These are phyloP conservation scores for Epizoanthus fatuus DNA, from an alignment of 92 coral and sea anemone species.

Conservation along the genomic window DNA sequence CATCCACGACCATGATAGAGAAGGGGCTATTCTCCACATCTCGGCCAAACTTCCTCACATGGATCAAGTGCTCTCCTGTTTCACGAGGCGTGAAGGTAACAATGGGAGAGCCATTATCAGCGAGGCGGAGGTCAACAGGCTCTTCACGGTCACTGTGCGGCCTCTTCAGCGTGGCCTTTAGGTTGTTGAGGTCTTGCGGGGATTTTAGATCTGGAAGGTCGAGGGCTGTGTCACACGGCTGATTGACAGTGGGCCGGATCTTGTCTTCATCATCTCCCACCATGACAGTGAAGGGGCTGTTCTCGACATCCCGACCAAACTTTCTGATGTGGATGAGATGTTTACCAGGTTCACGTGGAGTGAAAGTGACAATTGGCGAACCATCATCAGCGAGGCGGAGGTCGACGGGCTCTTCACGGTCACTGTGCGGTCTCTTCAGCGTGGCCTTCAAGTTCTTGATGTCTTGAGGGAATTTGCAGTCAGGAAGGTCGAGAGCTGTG, in stretches of 20 bases:
- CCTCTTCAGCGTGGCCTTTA: constrained; percentile 50
- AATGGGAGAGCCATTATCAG: constrained; percentile 27
- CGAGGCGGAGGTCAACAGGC: constrained; percentile 41
- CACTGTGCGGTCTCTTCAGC: constrained; percentile 48
- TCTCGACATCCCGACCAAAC: constrained; percentile 82
- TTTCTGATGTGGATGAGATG: constrained; percentile 93
- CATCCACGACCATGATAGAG: constrained; percentile 62
- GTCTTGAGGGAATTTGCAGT: constrained; percentile 35
- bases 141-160: constrained; percentile 59
- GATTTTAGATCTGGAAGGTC: constrained; percentile 48
- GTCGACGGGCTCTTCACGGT: constrained; percentile 49
- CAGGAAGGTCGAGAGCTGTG: constrained; percentile 44
- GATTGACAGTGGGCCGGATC: constrained; percentile 91
- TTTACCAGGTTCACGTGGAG: constrained; percentile 95
- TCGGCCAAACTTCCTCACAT: constrained; percentile 42
- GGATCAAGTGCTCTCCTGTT: constrained; percentile 57
- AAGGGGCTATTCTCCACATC: constrained; percentile 61
- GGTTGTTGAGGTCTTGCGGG: constrained; percentile 57
- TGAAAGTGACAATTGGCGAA: constrained; percentile 86
- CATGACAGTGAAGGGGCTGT: constrained; percentile 99
- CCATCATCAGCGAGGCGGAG: constrained; percentile 82
- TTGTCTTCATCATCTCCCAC: constrained; percentile 95
- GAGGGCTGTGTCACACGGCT: constrained; percentile 84
- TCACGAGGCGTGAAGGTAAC: constrained; percentile 61
- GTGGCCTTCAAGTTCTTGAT: constrained; percentile 54